A percentile compares a stretch with the other conserved stretches of the same genome.
Evolutionary conservation across 1,140 invertebrate genomes (phyloP).

Genomic region (Nautilus pompilius): DNA sequence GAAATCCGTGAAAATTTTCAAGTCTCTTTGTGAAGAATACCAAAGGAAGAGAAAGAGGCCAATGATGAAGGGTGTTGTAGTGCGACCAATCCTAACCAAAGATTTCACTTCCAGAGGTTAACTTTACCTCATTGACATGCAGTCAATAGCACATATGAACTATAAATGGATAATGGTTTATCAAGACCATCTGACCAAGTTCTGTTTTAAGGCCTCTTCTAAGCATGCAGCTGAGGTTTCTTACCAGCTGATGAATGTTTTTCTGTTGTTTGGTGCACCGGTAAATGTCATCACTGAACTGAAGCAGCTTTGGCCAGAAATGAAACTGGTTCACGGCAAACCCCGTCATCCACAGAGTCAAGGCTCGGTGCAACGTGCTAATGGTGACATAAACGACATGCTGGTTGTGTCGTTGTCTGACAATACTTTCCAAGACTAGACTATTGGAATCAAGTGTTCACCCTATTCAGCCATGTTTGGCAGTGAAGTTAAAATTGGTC

Average conservation of each 20-base stretch:
- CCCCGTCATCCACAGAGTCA: constrained; percentile 27
- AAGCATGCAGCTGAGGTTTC: no score
- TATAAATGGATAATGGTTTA: constrained; percentile 8
- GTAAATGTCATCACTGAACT: no score
- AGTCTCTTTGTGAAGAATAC: neutral
- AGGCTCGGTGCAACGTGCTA: constrained; percentile 24
- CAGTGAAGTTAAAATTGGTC: neutral
- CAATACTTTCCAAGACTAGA: constrained; percentile 21
- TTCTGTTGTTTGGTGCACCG: no score
- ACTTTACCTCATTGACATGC: constrained; percentile 10
- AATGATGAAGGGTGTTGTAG: constrained; percentile 11
- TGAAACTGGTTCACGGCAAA: constrained; percentile 26
- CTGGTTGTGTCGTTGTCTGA: constrained; percentile 21
- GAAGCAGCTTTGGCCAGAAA: constrained; percentile 18
- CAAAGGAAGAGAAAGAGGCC: constrained; percentile 2
- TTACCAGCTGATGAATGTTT: no score
- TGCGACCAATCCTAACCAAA: constrained; percentile 1
- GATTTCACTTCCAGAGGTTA: constrained; percentile 9
- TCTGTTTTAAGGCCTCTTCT: no score
- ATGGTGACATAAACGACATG: constrained; percentile 27
- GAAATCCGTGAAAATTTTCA: neutral
- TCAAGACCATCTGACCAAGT: neutral
- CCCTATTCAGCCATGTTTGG: constrained; percentile 22
- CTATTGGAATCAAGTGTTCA: constrained; percentile 24
- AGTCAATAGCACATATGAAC: neutral